Base-by-base conservation (phyloP, 2,797 vertebrate genomes). In the Centropyge bicolor region DNA sequence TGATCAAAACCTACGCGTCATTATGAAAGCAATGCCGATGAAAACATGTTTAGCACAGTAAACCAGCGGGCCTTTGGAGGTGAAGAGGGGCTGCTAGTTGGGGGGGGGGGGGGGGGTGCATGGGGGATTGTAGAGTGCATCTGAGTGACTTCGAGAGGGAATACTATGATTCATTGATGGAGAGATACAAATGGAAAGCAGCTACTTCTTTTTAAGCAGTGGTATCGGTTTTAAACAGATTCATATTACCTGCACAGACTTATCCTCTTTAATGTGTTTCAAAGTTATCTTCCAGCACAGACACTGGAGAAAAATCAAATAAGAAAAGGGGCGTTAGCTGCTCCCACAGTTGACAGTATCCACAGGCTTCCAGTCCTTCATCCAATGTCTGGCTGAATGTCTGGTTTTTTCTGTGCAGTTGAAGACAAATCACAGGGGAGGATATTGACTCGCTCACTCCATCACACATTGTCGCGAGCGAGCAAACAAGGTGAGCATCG, bases 1-100 rank as follows among this genome's bases (percentile, higher is more conserved):
- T 90, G 88, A 95, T 94, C 93, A 94, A 91, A 94, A 92, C 89
- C 89, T 91, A 78, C 54, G 43, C 82, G 84, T 94, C 89, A 80
- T 93, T 93, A 91, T 91, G 86, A 93, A 94, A 94, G 93, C 90
- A 69, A 82, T 61, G 81, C 79, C 16, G 88, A 92, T 89, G 85
- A 92, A 93, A 92, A 92, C 90, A 94, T 86, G 80, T 92, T 94
- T 88, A 91, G 91, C 86, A 57, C 81, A 74, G 83, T 85, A 90
- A 92, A 91, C 80, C 83, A 64, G 83, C 76, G 74, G 76, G 79
- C 84, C 70, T 86, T 74, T 65, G 55, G 82, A 90, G 91, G 84
- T 90, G 85, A 90, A 85, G 70, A 75, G 74, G 70, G 51, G 65
- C 63, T 69, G 78, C 64, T 59, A 3, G 55, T 16, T 14, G 17